A percentile compares a stretch with the other conserved stretches of the same genome.
Conservation (phyloP, 2,797 vertebrate genomes). For the Hydrolagus colliei region DNA sequence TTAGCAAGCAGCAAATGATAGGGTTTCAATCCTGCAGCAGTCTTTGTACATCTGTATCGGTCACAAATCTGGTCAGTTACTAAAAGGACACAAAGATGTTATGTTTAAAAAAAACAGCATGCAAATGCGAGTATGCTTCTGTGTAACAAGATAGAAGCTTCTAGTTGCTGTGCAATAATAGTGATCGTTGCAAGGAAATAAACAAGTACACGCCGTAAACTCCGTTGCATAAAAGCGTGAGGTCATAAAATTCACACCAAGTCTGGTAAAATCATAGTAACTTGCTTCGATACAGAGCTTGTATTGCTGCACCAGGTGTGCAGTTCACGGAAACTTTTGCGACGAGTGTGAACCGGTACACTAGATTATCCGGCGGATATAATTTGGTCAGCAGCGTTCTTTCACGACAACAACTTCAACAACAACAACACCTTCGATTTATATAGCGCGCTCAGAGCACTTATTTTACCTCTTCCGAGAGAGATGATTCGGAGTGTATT, state of each 20-base stretch:
- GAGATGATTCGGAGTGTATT: background rate
- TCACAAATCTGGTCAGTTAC: slow-evolving; percentile 42
- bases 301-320: background rate
- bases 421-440: too few species aligned
- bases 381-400: background rate
- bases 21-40: slow-evolving; percentile 45
- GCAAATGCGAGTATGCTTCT: too few species aligned
- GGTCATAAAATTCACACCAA: background rate
- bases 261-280: background rate
- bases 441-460: too few species aligned
- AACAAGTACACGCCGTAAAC: background rate
- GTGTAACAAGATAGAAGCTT: background rate
- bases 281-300: too few species aligned
- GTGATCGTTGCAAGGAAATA: background rate
- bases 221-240: background rate
- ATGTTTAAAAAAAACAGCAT: slow-evolving; percentile 48
- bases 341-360: background rate
- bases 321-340: background rate
- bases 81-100: background rate
- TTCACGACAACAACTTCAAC: too few species aligned
- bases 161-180: background rate
- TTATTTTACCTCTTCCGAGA: background rate
- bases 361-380: background rate
- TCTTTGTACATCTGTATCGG: slow-evolving; percentile 45
- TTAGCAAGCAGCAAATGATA: slow-evolving; percentile 57